Conservation (phyloP, 2,113 vertebrate species). For the Pedionomus torquatus region DNA sequence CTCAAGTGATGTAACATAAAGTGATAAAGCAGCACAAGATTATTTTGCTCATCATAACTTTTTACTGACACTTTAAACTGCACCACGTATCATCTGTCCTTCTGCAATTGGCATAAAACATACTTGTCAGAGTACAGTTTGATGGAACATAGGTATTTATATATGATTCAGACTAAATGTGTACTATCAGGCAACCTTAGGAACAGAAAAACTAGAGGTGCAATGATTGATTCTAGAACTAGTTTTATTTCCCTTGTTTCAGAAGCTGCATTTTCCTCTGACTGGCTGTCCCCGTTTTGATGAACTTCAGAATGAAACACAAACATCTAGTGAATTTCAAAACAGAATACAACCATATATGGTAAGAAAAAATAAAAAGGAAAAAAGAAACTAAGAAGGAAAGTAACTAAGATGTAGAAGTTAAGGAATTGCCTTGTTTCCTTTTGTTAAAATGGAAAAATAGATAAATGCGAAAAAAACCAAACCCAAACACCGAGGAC, state of each 20-base stretch:
- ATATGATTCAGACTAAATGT: neutral
- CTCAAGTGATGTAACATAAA: neutral
- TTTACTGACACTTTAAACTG: neutral
- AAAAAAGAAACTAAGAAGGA: neutral
- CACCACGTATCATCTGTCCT: neutral
- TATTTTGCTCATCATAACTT: neutral
- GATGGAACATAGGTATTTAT: neutral
- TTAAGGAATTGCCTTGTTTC: neutral
- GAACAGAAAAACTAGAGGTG: neutral
- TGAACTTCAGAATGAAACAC: conserved; percentile 71
- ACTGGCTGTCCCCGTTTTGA: conserved; percentile 70
- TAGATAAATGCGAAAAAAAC: neutral
- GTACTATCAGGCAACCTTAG: neutral
- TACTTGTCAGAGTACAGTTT: neutral
- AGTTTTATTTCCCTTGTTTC: conserved; percentile 14
- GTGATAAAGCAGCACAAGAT: neutral
- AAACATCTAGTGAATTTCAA: conserved; percentile 63
- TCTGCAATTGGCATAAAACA: neutral
- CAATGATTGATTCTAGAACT: neutral
- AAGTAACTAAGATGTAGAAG: neutral
- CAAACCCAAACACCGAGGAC: neutral
- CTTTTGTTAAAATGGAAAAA: neutral
- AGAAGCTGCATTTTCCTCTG: conserved; percentile 74
- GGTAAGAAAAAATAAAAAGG: conserved; percentile 55
- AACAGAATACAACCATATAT: conserved; percentile 59